These are phyloP conservation scores for Heterochromis multidens DNA, from an alignment of 2,113 vertebrate species.

Conservation along the genomic window DNA sequence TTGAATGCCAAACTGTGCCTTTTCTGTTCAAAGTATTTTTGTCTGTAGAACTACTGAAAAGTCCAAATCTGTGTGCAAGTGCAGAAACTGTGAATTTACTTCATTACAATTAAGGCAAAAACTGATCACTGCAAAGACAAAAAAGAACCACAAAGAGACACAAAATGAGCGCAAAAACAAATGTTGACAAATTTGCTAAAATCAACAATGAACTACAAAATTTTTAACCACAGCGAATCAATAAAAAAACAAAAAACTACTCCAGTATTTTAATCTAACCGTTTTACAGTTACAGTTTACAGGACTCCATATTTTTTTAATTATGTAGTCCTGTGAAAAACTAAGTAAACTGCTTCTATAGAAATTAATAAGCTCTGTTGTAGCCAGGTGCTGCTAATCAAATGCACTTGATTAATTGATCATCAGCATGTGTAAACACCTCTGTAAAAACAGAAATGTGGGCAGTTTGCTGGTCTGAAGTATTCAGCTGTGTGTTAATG, in stretches of 20 bases:
- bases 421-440: neutral
- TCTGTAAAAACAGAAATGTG: neutral
- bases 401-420: fast-evolving
- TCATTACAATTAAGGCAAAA: neutral
- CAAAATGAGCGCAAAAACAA: no score
- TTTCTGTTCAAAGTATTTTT: neutral
- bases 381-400: no score
- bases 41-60: neutral
- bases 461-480: neutral
- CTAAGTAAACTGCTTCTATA: neutral
- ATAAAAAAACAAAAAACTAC: neutral
- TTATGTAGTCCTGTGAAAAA: neutral
- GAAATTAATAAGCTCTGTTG: fast-evolving
- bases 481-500: no score
- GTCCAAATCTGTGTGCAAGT: neutral
- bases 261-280: neutral
- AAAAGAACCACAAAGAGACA: neutral
- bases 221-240: fast-evolving
- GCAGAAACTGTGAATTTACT: neutral
- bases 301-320: neutral
- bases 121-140: fast-evolving
- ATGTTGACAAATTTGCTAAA: neutral
- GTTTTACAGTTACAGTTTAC: neutral
- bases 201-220: neutral
- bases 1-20: slow-evolving; percentile 62